Conservation (phyloP, 2,113 vertebrate genomes). For the Laticauda colubrina region DNA sequence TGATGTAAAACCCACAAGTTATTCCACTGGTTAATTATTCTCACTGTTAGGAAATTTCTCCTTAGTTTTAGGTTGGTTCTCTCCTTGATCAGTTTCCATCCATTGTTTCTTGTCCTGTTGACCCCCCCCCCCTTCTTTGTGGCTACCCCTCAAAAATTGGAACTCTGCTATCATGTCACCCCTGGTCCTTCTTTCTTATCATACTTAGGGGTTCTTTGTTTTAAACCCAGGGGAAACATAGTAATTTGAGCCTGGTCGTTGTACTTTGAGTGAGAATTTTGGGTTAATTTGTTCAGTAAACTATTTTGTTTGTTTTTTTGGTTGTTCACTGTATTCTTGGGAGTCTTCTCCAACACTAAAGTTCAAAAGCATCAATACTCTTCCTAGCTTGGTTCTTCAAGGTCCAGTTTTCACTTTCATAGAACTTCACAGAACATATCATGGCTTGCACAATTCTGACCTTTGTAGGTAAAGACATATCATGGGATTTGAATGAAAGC, state of each 20-base stretch:
- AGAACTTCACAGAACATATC: not conserved
- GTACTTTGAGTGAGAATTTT: not conserved
- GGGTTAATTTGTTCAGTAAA: not conserved
- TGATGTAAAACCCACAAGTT: not conserved
- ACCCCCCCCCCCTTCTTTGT: not conserved
- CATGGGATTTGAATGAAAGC: not conserved
- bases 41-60: not conserved
- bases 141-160: not conserved
- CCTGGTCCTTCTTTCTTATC: not conserved
- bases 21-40: not conserved
- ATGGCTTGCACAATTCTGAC: not conserved
- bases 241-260: not conserved
- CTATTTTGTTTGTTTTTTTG: not conserved
- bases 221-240: not conserved
- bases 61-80: too few relatives aligned
- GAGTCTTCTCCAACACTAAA: not conserved
- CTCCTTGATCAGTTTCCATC: too few relatives aligned
- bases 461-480: not conserved
- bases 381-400: not conserved
- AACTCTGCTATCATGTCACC: not conserved
- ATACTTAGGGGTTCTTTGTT: not conserved
- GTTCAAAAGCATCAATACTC: not conserved
- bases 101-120: not conserved
- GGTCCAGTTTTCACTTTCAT: not conserved
- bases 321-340: not conserved